phyloP scores from a whole-genome alignment of 2,113 vertebrate genomes.

The Bambusicola thoracicus region DNA sequence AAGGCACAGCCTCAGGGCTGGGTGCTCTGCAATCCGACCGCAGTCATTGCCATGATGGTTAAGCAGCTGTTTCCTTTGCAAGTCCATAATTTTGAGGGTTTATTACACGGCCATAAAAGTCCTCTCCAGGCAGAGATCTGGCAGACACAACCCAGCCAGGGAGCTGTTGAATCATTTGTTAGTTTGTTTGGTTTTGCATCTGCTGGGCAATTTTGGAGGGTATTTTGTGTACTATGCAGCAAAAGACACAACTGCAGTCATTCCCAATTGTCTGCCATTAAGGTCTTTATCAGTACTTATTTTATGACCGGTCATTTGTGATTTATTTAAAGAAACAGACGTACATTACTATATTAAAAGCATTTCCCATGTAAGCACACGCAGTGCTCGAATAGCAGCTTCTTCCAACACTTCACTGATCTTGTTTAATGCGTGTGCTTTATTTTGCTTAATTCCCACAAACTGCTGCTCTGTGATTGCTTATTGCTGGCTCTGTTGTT shows the following conservation, averaged over 20 bases:
- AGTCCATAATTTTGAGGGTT: conserved; percentile 38
- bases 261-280: not conserved
- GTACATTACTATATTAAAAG: not conserved
- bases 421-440: not conserved
- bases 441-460: not conserved
- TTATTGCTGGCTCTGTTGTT: not conserved
- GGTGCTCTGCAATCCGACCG: not conserved
- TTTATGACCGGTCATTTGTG: not conserved
- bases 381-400: not conserved
- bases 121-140: conserved; percentile 45
- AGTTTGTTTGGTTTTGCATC: conserved; percentile 67
- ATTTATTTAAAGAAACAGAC: not conserved
- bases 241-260: not conserved
- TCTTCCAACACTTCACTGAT: not conserved
- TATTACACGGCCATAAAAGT: conserved; percentile 9
- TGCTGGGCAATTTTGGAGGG: conserved; percentile 37
- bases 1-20: not conserved
- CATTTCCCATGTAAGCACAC: not conserved
- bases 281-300: not conserved
- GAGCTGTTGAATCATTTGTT: conserved; percentile 47
- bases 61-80: conserved; percentile 42
- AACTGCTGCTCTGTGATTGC: not conserved
- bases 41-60: not conserved
- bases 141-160: conserved; percentile 15
- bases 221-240: conserved; percentile 17